phyloP scores from a whole-genome alignment of 2,797 vertebrate species.

The Oreochromis mossambicus region DNA sequence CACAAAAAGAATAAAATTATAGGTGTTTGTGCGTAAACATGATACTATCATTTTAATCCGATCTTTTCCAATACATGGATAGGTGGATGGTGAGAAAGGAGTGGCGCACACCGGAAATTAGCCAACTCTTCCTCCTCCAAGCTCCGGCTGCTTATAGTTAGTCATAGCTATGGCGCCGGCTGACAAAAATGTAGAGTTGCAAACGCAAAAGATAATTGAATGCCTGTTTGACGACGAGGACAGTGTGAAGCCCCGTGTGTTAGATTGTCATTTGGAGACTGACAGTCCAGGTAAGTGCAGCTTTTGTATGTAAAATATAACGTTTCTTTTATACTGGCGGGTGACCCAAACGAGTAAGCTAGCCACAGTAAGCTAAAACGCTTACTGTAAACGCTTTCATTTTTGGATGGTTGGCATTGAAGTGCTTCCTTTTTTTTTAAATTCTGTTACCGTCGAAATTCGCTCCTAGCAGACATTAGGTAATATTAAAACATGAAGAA shows the following conservation, averaged over 20 bases:
- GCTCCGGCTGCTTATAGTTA: not conserved
- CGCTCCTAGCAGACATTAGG: not conserved
- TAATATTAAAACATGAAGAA: not conserved
- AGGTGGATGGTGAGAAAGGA: not conserved
- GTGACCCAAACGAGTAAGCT: too few relatives aligned
- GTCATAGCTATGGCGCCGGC: slow-evolving; percentile 28
- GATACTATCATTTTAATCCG: not conserved
- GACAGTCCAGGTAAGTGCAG: not conserved
- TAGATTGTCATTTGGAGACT: fast-evolving
- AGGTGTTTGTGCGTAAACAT: not conserved
- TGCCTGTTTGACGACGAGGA: slow-evolving; percentile 11
- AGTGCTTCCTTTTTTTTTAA: not conserved
- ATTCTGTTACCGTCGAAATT: not conserved
- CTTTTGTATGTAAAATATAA: not conserved
- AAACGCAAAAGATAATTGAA: slow-evolving; percentile 2
- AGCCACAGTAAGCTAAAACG: not conserved
- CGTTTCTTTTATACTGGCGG: not conserved
- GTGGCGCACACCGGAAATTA: not conserved
- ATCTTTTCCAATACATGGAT: not conserved
- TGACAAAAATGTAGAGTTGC: fast-evolving
- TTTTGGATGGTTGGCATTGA: not conserved
- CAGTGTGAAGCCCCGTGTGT: fast-evolving
- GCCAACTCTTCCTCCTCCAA: not conserved
- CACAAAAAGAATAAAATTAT: not conserved
- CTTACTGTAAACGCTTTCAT: not conserved